A percentile compares a stretch with the other conserved stretches of the same genome.
These are phyloP conservation scores for Galemys pyrenaicus DNA, from an alignment of 2,113 vertebrate species.

Conservation along the genomic window DNA sequence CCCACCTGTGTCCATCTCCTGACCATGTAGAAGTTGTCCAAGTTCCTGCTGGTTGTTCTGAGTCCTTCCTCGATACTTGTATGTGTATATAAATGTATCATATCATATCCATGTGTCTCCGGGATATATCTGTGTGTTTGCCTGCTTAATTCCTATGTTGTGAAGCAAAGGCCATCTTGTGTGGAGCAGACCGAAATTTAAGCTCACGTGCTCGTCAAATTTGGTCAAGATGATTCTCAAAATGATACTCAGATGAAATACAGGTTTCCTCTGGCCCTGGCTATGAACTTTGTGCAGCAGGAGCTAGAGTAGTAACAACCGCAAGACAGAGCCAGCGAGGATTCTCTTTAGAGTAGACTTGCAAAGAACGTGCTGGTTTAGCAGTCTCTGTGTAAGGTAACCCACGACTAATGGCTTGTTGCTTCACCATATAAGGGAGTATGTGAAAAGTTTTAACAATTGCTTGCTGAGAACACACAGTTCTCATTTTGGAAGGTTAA, in stretches of 20 bases:
- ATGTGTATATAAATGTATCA: constrained; percentile 80
- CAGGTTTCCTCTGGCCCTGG: constrained; percentile 31
- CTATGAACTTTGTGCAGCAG: constrained; percentile 44
- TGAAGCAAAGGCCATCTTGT: constrained; percentile 81
- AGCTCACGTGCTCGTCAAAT: constrained; percentile 17
- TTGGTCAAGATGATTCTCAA: constrained; percentile 38
- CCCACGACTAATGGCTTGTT: constrained; percentile 68
- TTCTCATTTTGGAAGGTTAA: constrained; percentile 75
- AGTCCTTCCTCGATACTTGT: constrained; percentile 77
- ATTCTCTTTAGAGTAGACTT: constrained; percentile 44
- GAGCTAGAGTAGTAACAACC: constrained; percentile 36
- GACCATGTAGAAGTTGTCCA: constrained; percentile 64
- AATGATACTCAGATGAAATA: constrained; percentile 50
- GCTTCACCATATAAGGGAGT: constrained; percentile 86
- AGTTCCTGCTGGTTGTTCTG: constrained; percentile 70
- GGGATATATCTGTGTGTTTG: constrained; percentile 86
- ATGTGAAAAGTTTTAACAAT: constrained; percentile 84
- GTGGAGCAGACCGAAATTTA: neutral
- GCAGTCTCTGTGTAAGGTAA: constrained; percentile 22
- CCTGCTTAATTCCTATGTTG: constrained; percentile 86
- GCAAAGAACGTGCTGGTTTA: constrained; percentile 26
- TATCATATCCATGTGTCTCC: constrained; percentile 86
- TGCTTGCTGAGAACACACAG: constrained; percentile 85
- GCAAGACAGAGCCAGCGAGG: neutral
- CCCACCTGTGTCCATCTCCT: neutral